These are phyloP conservation scores for Lepidochrysops patricia DNA, from an alignment of 2,888 invertebrate genomes.

Conservation along the genomic window DNA sequence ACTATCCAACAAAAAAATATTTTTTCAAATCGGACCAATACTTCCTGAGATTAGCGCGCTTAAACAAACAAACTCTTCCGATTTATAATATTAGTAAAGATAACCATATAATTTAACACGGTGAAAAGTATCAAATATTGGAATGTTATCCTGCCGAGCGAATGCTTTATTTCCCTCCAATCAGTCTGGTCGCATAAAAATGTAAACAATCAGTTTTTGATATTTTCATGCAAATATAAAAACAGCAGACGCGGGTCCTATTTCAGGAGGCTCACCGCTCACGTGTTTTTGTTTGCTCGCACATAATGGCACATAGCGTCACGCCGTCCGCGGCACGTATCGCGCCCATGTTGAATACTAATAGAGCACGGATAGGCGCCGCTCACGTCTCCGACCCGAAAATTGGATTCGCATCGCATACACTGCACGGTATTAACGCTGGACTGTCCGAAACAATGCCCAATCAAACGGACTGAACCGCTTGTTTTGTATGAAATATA, in stretches of 20 bases:
- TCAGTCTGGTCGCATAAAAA: conserved; percentile 1
- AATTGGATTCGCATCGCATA: conserved; percentile 57
- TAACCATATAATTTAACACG: not conserved
- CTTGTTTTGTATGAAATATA: conserved; percentile 13
- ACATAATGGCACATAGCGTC: conserved; percentile 48
- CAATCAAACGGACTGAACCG: conserved; percentile 53
- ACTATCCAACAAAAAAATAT: too few species aligned
- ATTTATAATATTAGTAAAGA: not conserved
- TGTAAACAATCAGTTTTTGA: conserved; percentile 26
- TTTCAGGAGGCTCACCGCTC: conserved; percentile 34
- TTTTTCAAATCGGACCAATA: too few species aligned
- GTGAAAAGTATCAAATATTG: too few species aligned
- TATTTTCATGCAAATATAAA: conserved; percentile 24
- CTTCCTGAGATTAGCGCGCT: too few species aligned
- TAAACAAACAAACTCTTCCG: too few species aligned
- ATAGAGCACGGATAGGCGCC: conserved; percentile 40
- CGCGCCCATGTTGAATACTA: conserved; percentile 45
- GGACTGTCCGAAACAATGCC: conserved; percentile 50
- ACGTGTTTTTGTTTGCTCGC: conserved; percentile 53
- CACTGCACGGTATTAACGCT: conserved; percentile 46
- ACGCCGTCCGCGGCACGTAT: conserved; percentile 49
- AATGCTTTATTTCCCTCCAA: not conserved
- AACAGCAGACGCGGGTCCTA: conserved; percentile 33
- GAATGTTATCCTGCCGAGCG: not conserved
- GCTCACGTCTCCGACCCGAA: conserved; percentile 43